Conservation (phyloP, 2,888 invertebrate species). For the Pogonocherus hispidulus region DNA sequence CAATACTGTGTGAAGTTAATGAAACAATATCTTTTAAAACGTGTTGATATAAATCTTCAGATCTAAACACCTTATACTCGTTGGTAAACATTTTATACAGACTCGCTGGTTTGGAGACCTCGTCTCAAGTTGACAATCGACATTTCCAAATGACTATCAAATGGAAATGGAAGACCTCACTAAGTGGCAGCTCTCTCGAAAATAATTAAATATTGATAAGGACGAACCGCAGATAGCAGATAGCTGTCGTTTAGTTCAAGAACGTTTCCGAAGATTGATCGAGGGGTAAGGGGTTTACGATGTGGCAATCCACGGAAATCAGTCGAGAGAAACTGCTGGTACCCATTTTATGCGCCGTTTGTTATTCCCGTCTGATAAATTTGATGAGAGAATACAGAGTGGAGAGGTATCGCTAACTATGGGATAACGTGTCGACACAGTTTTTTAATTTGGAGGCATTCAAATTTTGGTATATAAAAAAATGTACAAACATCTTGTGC, state of each 20-base stretch:
- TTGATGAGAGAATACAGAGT: no score
- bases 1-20: no score
- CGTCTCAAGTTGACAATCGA: not conserved
- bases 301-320: not conserved
- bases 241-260: not conserved
- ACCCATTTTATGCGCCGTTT: not conserved
- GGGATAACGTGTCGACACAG: no score
- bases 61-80: no score
- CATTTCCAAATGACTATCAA: not conserved
- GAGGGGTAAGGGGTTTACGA: not conserved
- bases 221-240: not conserved
- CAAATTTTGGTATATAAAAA: no score
- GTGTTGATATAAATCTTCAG: no score
- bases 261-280: not conserved
- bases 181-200: not conserved
- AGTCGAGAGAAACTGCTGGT: not conserved
- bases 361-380: no score
- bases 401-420: no score
- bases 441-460: no score
- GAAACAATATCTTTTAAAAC: no score
- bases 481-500: no score
- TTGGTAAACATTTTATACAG: no score
- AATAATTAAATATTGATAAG: slow-evolving; percentile 3
- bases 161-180: not conserved
- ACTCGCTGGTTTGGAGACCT: not conserved